Evolutionary conservation across 2,888 invertebrate species (phyloP), one percentile per base, ranked within the genome.

Genomic region (Acholoe squamosa): DNA sequence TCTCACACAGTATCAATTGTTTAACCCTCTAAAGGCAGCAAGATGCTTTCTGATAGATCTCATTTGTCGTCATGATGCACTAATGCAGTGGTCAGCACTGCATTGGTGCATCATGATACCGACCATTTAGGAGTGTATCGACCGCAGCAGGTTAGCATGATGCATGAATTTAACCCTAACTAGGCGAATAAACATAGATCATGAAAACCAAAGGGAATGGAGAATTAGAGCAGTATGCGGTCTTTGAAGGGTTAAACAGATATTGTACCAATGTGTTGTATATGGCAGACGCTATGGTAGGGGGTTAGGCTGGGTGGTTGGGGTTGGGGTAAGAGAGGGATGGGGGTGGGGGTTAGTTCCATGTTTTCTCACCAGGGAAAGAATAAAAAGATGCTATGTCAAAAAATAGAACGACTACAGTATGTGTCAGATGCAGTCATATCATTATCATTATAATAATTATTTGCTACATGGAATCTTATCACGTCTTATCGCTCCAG

Each of bases 391-490:
- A 28, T n/a, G 25, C 3, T 71, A 28, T 71, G 28, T 14, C 71
- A 28, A 71, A 71, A 71, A 61, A 61, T n/a, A 61, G 19, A 61
- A 71, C 5, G 33, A 22, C 80, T 80, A 80, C 80, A 80, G 0
- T 33, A 19, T 19, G 14, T 43, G 16, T 43, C 80, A 22, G 80
- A 80, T 43, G 33, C 80, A 14, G 25, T 43, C 43, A 43, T 10
- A 43, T 43, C 43, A 7, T 43, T 43, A 43, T 43, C 5, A 43
- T 43, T 43, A 43, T 43, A 7, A 16, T 80, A 7, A 33, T 33
- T 33, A 34, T 80, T 80, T 80, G 80, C 34, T 80, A 34, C 33
- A 80, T 34, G 71, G n/a, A 22, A 28, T 61, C n/a, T 34, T 80
- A 80, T 80, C 80, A 80, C 80, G 80, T 14, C 43, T 16, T 16